phyloP scores from a whole-genome alignment of 1,140 invertebrate genomes.

The Chymomyza costata region DNA sequence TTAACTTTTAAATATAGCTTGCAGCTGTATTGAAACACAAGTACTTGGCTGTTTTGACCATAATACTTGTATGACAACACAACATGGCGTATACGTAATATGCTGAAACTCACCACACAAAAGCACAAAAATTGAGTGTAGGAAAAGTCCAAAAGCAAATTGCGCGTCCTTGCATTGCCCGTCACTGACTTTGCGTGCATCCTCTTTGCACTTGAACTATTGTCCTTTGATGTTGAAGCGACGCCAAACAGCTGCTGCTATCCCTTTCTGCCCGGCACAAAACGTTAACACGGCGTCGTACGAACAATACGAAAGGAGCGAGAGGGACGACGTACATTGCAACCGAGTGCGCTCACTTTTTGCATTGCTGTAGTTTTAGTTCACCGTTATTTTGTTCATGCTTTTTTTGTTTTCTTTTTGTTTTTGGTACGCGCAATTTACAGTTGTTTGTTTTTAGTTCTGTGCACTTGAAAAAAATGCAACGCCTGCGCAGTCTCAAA shows the following conservation, averaged over 20 bases:
- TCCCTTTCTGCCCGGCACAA: conserved; percentile 42
- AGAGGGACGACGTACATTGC: not conserved
- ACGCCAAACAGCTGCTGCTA: conserved; percentile 28
- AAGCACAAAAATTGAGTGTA: not conserved
- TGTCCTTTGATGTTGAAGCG: conserved; percentile 56
- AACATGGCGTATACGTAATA: conserved; percentile 63
- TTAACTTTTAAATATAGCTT: too few relatives aligned
- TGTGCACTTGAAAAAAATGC: conserved; percentile 26
- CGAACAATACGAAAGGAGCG: not conserved
- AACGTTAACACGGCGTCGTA: not conserved
- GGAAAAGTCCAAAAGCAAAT: conserved; percentile 23
- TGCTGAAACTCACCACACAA: conserved; percentile 52
- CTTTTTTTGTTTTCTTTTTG: conserved; percentile 14
- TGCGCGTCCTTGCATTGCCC: conserved; percentile 36
- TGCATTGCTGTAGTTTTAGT: conserved; percentile 5
- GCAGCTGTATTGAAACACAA: too few relatives aligned
- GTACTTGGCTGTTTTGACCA: too few relatives aligned
- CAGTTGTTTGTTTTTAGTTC: not conserved
- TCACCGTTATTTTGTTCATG: conserved; percentile 2
- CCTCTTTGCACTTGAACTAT: conserved; percentile 74
- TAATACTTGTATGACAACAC: too few relatives aligned
- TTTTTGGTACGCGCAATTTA: not conserved
- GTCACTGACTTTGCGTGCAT: conserved; percentile 34
- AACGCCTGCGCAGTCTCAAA: conserved; percentile 43
- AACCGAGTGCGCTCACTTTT: conserved; percentile 11